Conservation (phyloP, 2,797 vertebrate species). For the Mycteria americana region DNA sequence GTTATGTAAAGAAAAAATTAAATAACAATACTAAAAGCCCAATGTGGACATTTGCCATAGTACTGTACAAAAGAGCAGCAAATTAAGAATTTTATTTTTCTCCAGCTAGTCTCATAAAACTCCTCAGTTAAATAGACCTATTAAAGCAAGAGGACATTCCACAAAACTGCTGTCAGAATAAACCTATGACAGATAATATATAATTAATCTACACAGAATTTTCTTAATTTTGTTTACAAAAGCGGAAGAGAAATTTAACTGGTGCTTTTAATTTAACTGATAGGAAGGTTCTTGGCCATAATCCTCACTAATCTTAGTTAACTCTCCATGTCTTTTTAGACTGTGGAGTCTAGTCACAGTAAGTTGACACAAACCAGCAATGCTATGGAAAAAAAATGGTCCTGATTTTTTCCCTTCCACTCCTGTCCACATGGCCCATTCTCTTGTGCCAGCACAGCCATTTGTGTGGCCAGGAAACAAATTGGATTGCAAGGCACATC, state of each 20-base stretch:
- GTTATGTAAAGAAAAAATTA: slow-evolving; percentile 63
- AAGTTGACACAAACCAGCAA: background rate
- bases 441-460: background rate
- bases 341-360: background rate
- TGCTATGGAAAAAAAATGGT: background rate
- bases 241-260: background rate
- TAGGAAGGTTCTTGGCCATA: background rate
- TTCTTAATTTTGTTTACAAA: background rate
- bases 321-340: background rate
- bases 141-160: background rate
- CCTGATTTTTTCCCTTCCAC: background rate
- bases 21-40: slow-evolving; percentile 50
- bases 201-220: background rate
- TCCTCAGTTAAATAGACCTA: background rate
- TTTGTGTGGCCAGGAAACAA: background rate
- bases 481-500: background rate
- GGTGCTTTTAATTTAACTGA: background rate
- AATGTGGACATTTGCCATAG: slow-evolving; percentile 37
- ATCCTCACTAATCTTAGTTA: background rate
- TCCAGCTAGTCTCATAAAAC: background rate
- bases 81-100: background rate
- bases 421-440: background rate
- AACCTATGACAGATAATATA: background rate
- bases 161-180: background rate
- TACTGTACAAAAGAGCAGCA: slow-evolving; percentile 8